Percentiles rank a stretch among this genome's conserved stretches.
phyloP scores from a whole-genome alignment of 2,888 invertebrate genomes.

The Dicyrtomina minuta region DNA sequence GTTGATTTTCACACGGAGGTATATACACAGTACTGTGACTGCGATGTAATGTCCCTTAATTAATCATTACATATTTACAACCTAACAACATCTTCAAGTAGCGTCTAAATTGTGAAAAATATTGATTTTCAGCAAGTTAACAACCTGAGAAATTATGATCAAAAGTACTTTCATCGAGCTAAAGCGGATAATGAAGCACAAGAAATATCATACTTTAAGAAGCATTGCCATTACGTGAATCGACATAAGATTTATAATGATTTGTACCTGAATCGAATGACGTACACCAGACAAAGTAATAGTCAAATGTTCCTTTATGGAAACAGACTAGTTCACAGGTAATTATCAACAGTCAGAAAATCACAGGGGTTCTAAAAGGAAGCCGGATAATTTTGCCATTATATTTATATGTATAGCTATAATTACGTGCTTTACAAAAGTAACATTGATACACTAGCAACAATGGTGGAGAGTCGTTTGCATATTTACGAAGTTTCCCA shows the following conservation, averaged over 20 bases:
- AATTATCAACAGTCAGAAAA: neutral
- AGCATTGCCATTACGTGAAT: conserved; percentile 8
- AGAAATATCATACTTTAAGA: neutral
- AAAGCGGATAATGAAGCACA: neutral
- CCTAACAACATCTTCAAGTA: neutral
- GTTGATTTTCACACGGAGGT: conserved; percentile 29
- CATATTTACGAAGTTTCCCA: conserved; percentile 34
- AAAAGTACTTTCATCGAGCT: neutral
- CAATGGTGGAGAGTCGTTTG: conserved; percentile 39
- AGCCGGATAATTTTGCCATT: neutral
- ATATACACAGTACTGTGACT: neutral
- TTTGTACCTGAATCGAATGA: conserved; percentile 39
- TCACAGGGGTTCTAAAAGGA: neutral
- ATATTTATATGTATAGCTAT: neutral
- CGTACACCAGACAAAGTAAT: conserved; percentile 36
- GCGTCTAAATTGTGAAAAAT: neutral
- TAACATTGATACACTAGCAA: conserved; percentile 25
- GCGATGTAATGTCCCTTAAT: neutral
- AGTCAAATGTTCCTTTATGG: conserved; percentile 45
- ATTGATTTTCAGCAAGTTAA: conserved; percentile 3
- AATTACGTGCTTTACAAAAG: too few species aligned
- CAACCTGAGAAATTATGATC: conserved; percentile 1
- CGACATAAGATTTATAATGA: conserved; percentile 6
- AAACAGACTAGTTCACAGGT: conserved; percentile 41
- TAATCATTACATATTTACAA: neutral